Conservation (phyloP, 2,888 invertebrate genomes). For the Sympetrum striolatum region DNA sequence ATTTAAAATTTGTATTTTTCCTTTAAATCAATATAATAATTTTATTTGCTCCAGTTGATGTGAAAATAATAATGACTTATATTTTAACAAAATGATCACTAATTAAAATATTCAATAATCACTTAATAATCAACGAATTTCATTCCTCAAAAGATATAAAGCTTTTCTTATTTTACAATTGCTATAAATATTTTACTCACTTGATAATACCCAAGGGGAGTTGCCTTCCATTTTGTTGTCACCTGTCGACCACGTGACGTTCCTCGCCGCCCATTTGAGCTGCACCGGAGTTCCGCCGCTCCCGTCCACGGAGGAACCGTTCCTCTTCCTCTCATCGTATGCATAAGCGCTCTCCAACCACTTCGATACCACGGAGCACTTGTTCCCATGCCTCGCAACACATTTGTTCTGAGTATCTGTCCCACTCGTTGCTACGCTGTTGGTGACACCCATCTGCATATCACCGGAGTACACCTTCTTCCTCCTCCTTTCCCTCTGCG, state of each 20-base stretch:
- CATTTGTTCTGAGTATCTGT: neutral
- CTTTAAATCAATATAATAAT: too few species aligned
- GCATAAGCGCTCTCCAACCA: conserved; percentile 79
- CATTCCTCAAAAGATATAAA: too few species aligned
- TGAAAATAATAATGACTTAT: too few species aligned
- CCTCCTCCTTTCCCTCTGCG: conserved; percentile 49
- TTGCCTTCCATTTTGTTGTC: neutral
- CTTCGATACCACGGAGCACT: conserved; percentile 63
- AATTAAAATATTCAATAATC: too few species aligned
- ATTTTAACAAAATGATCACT: too few species aligned
- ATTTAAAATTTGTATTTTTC: too few species aligned
- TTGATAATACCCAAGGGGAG: neutral
- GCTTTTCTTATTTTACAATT: too few species aligned
- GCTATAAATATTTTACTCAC: neutral
- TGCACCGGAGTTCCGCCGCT: conserved; percentile 59
- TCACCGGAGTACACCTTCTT: neutral
- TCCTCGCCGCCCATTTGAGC: conserved; percentile 55
- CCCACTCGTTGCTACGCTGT: too few species aligned
- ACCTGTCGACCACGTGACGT: conserved; percentile 20
- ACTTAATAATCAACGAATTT: too few species aligned
- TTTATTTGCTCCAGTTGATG: too few species aligned
- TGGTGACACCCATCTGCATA: neutral
- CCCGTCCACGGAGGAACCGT: conserved; percentile 64
- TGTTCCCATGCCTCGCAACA: neutral
- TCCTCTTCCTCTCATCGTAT: conserved; percentile 75